Conservation (phyloP, 2,888 invertebrate species). For the Melipona beecheii region DNA sequence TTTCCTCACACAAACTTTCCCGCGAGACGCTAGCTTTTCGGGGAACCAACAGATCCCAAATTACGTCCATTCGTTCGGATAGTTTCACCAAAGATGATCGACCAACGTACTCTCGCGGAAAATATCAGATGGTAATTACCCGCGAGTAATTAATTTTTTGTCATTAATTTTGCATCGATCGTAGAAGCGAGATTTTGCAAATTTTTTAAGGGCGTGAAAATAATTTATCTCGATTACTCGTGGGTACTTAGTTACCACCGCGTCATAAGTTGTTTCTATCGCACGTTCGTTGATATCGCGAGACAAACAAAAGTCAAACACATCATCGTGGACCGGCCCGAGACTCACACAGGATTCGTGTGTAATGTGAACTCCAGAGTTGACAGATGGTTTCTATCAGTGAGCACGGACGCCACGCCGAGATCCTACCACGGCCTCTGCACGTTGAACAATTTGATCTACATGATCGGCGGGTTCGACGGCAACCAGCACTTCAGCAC, state of each 20-base stretch:
- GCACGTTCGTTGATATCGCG: constrained; percentile 3
- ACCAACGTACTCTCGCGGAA: too few relatives aligned
- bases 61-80: too few relatives aligned
- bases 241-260: background rate
- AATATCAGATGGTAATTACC: too few relatives aligned
- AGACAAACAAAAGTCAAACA: background rate
- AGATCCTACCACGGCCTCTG: constrained; percentile 93
- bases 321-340: background rate
- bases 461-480: constrained; percentile 94
- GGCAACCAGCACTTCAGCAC: constrained; percentile 91
- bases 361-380: constrained; percentile 85
- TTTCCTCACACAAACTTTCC: background rate
- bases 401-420: constrained; percentile 88
- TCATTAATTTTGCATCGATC: too few relatives aligned
- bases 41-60: too few relatives aligned
- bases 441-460: constrained; percentile 88
- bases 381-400: constrained; percentile 90
- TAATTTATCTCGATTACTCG: background rate
- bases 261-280: background rate
- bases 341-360: constrained; percentile 43
- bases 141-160: too few relatives aligned
- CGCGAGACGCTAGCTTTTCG: background rate
- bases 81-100: too few relatives aligned
- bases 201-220: too few relatives aligned
- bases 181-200: too few relatives aligned